A percentile compares a stretch with the other conserved stretches of the same genome.
Conservation (phyloP, 2,888 invertebrate genomes). For the Caenorhabditis sp. region DNA sequence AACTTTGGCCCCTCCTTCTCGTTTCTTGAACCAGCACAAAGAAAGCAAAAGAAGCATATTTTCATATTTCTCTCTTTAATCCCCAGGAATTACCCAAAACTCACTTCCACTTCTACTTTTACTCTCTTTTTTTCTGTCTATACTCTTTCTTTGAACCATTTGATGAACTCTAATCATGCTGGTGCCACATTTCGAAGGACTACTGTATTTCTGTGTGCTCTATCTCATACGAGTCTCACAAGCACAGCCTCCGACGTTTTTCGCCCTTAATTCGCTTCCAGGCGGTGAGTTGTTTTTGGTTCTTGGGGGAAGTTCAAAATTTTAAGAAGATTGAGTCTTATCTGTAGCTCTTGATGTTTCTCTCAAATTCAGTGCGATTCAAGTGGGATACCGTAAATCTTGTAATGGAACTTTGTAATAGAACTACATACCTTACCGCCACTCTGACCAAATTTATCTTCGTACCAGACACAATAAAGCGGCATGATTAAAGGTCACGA, state of each 20-base stretch:
- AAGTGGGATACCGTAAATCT: too few relatives aligned
- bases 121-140: background rate
- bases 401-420: too few relatives aligned
- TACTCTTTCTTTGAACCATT: background rate
- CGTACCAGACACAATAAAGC: background rate
- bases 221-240: slow-evolving; percentile 33
- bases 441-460: background rate
- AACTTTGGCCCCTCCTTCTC: slow-evolving; percentile 25
- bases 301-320: too few relatives aligned
- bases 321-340: too few relatives aligned
- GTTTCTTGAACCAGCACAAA: slow-evolving; percentile 20
- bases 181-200: slow-evolving; percentile 11
- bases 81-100: slow-evolving; percentile 49
- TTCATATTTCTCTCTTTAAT: slow-evolving; percentile 50
- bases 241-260: slow-evolving; percentile 61
- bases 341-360: too few relatives aligned
- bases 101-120: background rate
- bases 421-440: too few relatives aligned
- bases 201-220: slow-evolving; percentile 38
- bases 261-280: slow-evolving; percentile 55
- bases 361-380: too few relatives aligned
- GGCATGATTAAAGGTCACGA: background rate
- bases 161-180: slow-evolving; percentile 26
- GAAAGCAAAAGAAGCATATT: slow-evolving; percentile 20
- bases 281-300: slow-evolving; percentile 54